Percentiles rank a stretch among this genome's conserved stretches.
These are phyloP conservation scores for Aleadryas rufinucha DNA, from an alignment of 2,113 vertebrate species.

Conservation along the genomic window DNA sequence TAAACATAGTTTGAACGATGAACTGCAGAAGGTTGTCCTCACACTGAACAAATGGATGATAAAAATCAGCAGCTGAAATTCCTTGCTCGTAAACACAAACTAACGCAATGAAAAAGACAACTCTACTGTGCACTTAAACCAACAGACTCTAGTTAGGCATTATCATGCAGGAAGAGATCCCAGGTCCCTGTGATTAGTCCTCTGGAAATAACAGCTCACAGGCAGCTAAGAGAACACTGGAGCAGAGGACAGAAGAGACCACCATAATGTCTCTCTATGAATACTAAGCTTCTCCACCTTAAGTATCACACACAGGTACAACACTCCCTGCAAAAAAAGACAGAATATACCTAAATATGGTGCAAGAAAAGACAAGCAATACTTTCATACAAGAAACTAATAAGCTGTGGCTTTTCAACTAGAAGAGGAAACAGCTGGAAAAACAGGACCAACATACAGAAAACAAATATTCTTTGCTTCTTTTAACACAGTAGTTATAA, in stretches of 20 bases:
- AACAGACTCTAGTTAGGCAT: background rate
- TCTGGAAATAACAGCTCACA: background rate
- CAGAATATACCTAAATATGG: background rate
- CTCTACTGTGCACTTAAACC: background rate
- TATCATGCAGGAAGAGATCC: background rate
- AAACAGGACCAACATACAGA: background rate
- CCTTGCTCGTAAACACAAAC: background rate
- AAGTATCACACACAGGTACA: background rate
- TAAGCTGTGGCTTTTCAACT: background rate
- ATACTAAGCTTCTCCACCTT: background rate
- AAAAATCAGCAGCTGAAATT: background rate
- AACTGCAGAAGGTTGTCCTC: background rate
- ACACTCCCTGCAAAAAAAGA: background rate
- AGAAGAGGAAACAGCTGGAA: background rate
- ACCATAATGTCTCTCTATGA: background rate
- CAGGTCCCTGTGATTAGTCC: background rate
- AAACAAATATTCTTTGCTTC: background rate
- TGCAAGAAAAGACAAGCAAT: background rate
- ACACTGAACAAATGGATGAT: background rate
- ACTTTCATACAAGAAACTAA: background rate
- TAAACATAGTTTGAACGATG: background rate
- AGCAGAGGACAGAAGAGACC: background rate
- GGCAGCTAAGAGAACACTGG: background rate
- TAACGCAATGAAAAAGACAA: background rate
- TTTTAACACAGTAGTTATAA: background rate